Evolutionary conservation across 1,140 invertebrate species (phyloP).

Genomic region (Apolygus lucorum): DNA sequence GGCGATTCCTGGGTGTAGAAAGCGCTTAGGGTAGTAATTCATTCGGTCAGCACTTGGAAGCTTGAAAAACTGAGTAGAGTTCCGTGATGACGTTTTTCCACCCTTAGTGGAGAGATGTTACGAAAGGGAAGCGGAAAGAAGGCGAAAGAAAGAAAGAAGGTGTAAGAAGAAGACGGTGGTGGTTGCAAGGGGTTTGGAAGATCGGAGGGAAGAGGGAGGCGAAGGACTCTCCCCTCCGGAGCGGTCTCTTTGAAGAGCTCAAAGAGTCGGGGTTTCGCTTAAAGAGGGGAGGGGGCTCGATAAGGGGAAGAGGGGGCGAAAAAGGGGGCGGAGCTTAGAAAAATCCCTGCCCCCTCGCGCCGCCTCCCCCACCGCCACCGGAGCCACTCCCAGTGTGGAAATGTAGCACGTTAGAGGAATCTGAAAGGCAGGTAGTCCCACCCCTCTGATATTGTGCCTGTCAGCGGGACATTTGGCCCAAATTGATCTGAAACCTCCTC

Average conservation of each 20-base stretch:
- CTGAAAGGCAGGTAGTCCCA: constrained; percentile 17
- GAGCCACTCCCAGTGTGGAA: constrained; percentile 20
- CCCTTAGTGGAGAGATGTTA: no score
- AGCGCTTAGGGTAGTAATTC: no score
- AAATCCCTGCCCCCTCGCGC: constrained; percentile 10
- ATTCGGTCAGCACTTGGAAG: no score
- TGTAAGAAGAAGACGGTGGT: not conserved
- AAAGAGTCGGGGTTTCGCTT: not conserved
- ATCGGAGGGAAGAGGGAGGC: not conserved
- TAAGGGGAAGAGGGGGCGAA: not conserved
- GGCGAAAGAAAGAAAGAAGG: not conserved
- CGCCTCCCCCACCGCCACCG: not conserved
- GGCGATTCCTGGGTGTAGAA: no score
- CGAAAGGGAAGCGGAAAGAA: not conserved
- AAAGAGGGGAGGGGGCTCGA: not conserved
- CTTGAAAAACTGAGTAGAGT: no score
- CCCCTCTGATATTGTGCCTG: constrained; percentile 21
- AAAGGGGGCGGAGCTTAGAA: constrained; percentile 14
- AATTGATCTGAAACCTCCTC: constrained; percentile 20
- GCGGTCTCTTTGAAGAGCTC: not conserved
- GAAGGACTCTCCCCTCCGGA: not conserved
- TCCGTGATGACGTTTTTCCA: no score
- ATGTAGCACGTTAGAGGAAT: constrained; percentile 22
- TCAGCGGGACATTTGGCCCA: constrained; percentile 22
- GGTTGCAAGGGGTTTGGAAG: not conserved